Conservation (phyloP, 2,113 vertebrate species). For the Prinia subflava region DNA sequence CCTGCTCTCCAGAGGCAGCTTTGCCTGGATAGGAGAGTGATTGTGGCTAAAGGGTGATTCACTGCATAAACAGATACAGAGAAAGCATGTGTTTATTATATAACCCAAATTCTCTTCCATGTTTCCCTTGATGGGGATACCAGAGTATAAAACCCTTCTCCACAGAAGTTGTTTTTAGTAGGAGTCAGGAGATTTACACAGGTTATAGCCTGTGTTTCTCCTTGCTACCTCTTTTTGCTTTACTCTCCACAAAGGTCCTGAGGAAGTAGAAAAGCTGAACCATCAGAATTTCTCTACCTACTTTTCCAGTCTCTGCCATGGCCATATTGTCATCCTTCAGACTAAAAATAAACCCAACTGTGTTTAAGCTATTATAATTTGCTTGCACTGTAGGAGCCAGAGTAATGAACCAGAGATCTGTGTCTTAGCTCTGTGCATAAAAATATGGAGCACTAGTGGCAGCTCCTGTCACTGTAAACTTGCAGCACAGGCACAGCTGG, state of each 20-base stretch:
- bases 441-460: neutral
- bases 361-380: constrained; percentile 22
- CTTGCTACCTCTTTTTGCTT: neutral
- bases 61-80: neutral
- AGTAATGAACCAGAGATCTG: neutral
- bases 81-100: fast-evolving
- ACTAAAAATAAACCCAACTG: neutral
- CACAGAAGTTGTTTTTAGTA: neutral
- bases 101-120: neutral
- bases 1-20: neutral
- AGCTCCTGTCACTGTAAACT: neutral
- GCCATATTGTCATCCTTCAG: neutral
- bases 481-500: neutral
- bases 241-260: neutral
- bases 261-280: neutral
- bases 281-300: neutral
- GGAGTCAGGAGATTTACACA: neutral
- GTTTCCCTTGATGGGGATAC: neutral
- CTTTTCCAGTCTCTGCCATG: neutral
- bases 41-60: neutral
- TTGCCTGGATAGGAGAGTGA: neutral
- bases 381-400: neutral
- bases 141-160: neutral
- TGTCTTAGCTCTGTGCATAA: neutral
- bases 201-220: fast-evolving